phyloP scores from a whole-genome alignment of 2,113 vertebrate genomes.

The Etia nguti region DNA sequence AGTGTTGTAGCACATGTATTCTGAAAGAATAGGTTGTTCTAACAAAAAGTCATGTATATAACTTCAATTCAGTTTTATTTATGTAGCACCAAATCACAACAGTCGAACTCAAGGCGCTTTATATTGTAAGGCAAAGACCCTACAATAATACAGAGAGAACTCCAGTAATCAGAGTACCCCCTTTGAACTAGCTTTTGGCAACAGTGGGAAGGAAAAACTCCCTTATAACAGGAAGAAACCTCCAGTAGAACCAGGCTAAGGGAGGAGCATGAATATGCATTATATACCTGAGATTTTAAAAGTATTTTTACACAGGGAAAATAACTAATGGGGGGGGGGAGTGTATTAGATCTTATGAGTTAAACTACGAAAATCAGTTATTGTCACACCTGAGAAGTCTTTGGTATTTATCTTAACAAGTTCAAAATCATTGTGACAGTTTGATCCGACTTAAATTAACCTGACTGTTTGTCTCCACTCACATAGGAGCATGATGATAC shows the following conservation, averaged over 20 bases:
- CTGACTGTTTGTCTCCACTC: neutral
- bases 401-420: neutral
- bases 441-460: neutral
- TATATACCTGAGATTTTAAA: neutral
- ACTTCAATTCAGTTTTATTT: neutral
- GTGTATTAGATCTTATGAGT: neutral
- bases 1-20: neutral
- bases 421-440: neutral
- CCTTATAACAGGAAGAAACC: neutral
- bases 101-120: neutral
- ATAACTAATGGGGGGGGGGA: neutral
- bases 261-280: neutral
- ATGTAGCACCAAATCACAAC: neutral
- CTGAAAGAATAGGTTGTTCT: neutral
- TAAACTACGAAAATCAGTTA: neutral
- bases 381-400: neutral
- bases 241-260: neutral
- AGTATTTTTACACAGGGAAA: neutral
- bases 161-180: neutral
- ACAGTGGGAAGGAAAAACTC: neutral
- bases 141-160: neutral
- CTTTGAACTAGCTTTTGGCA: neutral
- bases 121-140: neutral
- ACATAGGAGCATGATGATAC: slow-evolving; percentile 80
- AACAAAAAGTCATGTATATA: neutral